Base-by-base conservation (phyloP, 2,113 vertebrate species). In the Monopterus albus region DNA sequence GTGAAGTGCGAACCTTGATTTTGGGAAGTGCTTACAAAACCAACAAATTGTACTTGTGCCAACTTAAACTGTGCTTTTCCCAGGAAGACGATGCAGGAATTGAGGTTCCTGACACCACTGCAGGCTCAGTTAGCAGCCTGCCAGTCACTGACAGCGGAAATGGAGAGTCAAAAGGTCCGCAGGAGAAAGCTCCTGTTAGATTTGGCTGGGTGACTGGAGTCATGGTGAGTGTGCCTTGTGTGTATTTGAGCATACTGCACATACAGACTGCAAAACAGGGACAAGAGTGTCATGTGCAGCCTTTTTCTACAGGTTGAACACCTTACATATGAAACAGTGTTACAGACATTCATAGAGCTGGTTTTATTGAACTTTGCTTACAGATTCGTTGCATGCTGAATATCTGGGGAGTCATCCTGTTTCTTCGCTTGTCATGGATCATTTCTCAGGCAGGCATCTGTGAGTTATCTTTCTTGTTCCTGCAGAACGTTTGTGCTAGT, bases 361-460 rank as follows among this genome's bases (percentile, higher is more conserved):
- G 4, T 47, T 20, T 50, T 3, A 23, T 1, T 40, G 7, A 6
- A 29, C 20, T 35, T 40, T 47, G 45, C 17, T 56, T 45, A 23
- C 75, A 94, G 93, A 64, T 94, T 26, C 90, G 89, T 13, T 94
- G 90, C 58, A 92, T 95, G 92, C 63, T 94, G 47, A 94, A 91
- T 26, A 94, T 92, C 29, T 92, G 89, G 93, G 92, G 93, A 1
- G 84, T 94, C 26, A 91, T 93, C 72, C 72, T 95, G 28, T 94
- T 90, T 29, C 86, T 95, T 18, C 68, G 82, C 17, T 71, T 95
- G 64, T 84, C 92, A 2, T 92, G 83, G 91, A 92, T 96, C 75
- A 90, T 87, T 2, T 92, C 93, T 46, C 91, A 93, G 75, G 91
- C 83, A 1, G 92, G 92, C 50, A 91, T 88, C 82, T 70, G 92